phyloP scores from a whole-genome alignment of 2,113 vertebrate genomes.

The Vidua macroura region DNA sequence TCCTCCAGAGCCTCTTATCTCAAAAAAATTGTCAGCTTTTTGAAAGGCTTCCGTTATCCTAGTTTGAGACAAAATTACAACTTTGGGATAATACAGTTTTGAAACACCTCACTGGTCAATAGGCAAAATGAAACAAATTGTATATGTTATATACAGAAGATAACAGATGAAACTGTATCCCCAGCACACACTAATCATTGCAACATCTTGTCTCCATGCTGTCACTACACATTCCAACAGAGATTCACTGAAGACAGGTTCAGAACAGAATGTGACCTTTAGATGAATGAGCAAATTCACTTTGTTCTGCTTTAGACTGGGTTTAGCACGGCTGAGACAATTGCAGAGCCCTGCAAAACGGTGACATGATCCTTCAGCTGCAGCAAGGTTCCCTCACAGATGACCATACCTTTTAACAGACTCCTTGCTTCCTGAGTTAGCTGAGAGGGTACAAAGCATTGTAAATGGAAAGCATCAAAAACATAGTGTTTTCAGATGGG shows the following conservation, averaged over 20 bases:
- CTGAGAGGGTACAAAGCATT: background rate
- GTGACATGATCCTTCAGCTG: background rate
- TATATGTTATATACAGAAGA: background rate
- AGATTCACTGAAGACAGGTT: background rate
- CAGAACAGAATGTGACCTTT: background rate
- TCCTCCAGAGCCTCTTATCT: slow-evolving; percentile 76
- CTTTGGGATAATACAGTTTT: background rate
- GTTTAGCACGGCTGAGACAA: background rate
- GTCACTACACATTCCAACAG: background rate
- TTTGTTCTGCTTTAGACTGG: background rate
- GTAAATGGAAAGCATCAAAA: background rate
- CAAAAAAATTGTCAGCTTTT: slow-evolving; percentile 83
- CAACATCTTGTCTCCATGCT: fast-evolving
- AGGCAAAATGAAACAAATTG: background rate
- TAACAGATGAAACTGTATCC: background rate
- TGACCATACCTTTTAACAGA: background rate
- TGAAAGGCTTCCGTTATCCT: slow-evolving; percentile 94
- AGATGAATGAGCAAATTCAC: background rate
- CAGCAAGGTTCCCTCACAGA: background rate
- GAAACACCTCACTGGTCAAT: background rate
- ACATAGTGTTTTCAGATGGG: background rate
- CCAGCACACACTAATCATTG: background rate
- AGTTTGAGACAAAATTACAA: background rate
- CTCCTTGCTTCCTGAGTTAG: background rate
- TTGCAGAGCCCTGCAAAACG: background rate